Evolutionary conservation across 2,113 vertebrate genomes (phyloP).

Genomic region (Nycticryphes semicollaris): DNA sequence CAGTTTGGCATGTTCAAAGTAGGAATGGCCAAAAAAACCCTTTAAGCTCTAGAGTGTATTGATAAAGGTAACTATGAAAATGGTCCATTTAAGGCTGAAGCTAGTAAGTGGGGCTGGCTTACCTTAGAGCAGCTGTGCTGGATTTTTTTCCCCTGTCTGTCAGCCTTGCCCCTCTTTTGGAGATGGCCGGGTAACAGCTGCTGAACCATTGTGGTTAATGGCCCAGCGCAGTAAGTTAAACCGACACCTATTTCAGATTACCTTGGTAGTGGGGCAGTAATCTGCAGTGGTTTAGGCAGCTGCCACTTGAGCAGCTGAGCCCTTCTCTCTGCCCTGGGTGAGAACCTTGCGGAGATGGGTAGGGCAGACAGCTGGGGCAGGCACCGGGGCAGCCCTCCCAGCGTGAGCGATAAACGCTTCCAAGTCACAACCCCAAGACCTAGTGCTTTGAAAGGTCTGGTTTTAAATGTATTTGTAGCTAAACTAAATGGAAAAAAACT

Average conservation of each 20-base stretch:
- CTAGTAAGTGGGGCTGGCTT: background rate
- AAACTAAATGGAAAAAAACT: background rate
- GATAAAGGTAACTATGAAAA: background rate
- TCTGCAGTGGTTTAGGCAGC: constrained; percentile 34
- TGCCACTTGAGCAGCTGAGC: constrained; percentile 30
- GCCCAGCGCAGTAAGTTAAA: background rate
- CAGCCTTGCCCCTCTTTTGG: background rate
- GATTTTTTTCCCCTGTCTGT: background rate
- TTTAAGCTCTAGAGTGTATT: background rate
- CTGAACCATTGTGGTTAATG: background rate
- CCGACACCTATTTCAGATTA: constrained; percentile 10
- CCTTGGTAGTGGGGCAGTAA: background rate
- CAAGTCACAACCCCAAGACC: too few relatives aligned
- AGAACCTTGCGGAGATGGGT: background rate
- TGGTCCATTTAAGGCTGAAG: background rate
- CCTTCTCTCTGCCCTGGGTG: background rate
- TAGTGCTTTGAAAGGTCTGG: background rate
- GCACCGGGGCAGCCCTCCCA: rapidly evolving
- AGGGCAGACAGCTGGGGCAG: background rate
- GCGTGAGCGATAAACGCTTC: rapidly evolving
- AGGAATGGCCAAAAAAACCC: rapidly evolving
- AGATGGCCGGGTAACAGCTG: background rate
- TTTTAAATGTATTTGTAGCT: background rate
- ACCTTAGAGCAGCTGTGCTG: background rate
- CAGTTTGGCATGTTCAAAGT: background rate